Conservation (phyloP, 2,888 invertebrate species). For the Lutraria lutraria region DNA sequence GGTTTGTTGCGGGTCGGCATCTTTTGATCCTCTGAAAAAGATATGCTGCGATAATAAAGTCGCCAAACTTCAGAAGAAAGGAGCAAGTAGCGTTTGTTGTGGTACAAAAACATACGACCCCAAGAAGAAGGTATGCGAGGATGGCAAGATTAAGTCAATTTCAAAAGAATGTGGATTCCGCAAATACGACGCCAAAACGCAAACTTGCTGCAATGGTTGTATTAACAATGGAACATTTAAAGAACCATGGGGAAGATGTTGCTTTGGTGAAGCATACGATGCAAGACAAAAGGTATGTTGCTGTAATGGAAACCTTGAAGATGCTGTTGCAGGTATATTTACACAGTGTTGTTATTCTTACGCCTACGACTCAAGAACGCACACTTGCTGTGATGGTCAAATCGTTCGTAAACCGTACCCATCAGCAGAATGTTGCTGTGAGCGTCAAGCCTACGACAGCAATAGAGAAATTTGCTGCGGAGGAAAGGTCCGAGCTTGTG, state of each 20-base stretch:
- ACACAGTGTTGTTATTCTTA: constrained; percentile 61
- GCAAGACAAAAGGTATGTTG: constrained; percentile 54
- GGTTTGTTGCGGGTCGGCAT: constrained; percentile 51
- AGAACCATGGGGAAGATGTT: constrained; percentile 46
- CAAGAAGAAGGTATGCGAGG: constrained; percentile 46
- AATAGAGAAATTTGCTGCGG: constrained; percentile 59
- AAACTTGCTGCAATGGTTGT: constrained; percentile 59
- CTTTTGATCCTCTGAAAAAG: constrained; percentile 55
- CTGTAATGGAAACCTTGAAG: constrained; percentile 57
- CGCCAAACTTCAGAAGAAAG: constrained; percentile 26
- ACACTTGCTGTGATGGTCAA: constrained; percentile 61
- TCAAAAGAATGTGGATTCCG: constrained; percentile 34
- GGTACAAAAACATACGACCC: constrained; percentile 49
- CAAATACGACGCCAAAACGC: constrained; percentile 37
- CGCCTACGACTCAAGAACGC: constrained; percentile 52
- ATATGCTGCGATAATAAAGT: constrained; percentile 54
- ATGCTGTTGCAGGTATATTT: constrained; percentile 53
- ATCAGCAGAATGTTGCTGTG: constrained; percentile 61
- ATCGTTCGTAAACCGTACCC: constrained; percentile 56
- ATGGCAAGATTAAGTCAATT: constrained; percentile 37
- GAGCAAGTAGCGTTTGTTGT: constrained; percentile 51
- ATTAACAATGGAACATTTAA: constrained; percentile 46
- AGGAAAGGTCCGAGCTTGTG: constrained; percentile 50
- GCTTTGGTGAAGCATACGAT: constrained; percentile 55
- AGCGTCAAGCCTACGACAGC: constrained; percentile 61